phyloP scores from a whole-genome alignment of 2,797 vertebrate genomes.

The Mus spretus region DNA sequence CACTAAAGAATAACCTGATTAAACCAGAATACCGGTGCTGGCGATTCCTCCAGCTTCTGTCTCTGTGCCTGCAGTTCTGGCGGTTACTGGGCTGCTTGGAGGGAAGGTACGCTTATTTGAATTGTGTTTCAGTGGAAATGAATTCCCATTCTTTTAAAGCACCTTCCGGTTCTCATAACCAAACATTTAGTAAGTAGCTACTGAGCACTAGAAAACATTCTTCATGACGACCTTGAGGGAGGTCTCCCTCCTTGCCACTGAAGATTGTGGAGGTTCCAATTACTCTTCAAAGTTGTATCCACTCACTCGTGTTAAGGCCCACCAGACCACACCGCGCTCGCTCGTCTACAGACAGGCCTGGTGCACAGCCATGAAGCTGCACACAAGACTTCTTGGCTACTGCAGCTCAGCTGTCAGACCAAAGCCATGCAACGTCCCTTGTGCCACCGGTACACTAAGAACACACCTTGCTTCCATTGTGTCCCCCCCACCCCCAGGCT shows the following conservation, averaged over 20 bases:
- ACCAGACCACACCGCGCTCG: rapidly evolving
- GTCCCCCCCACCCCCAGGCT: not conserved
- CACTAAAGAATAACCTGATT: not conserved
- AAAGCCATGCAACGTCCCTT: too few species aligned
- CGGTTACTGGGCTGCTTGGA: not conserved
- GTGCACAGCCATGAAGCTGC: not conserved
- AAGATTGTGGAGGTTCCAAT: not conserved
- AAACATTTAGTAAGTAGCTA: slow-evolving; percentile 27
- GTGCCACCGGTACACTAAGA: not conserved
- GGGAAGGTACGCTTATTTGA: not conserved
- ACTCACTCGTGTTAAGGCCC: rapidly evolving
- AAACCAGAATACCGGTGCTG: not conserved
- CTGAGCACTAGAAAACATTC: not conserved
- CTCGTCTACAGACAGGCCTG: not conserved
- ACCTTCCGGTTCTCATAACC: slow-evolving; percentile 28
- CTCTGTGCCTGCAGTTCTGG: not conserved
- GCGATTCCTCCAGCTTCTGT: not conserved
- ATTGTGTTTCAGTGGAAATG: not conserved
- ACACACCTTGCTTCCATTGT: not conserved
- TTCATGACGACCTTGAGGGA: not conserved
- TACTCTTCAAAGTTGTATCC: not conserved
- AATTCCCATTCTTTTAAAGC: not conserved
- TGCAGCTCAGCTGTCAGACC: not conserved
- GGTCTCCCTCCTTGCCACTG: not conserved
- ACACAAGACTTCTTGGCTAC: not conserved